Evolutionary conservation across 2,113 vertebrate genomes (phyloP), one percentile per base, ranked within the genome.

Genomic region (Gambusia affinis): DNA sequence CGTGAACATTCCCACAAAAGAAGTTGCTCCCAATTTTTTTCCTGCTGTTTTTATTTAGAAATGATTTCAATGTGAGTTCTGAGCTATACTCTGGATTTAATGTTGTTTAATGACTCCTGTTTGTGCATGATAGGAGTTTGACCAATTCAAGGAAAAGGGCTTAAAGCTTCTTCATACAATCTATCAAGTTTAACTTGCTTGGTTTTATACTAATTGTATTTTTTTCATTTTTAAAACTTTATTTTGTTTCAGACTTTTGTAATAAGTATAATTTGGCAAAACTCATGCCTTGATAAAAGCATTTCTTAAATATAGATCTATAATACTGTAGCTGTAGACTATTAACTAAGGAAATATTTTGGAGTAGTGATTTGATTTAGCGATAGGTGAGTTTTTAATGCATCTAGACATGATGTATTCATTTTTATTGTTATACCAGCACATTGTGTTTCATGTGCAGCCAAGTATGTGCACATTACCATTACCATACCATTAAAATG

Each of bases 381-480:
- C 5, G 0, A 19, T 37, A 64, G 14, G 67, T 61, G 12, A 7
- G 42, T 79, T 85, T 82, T 80, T 10, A 51, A 22, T 24, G n/a
- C 66, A 51, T 24, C 68, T 39, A 37, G 54, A 81, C 29, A 51
- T 70, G 3, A 51, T 12, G 51, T 8, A 5, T 28, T 64, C 4
- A 0, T 70, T 76, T 63, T 65, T 75, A 62, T 76, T 72, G 78
- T 73, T 83, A 82, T 67, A 62, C 83, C 76, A 60, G 69, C 72
- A 69, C 86, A 78, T 87, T 80, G 83, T 89, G 80, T 88, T 84
- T 85, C 72, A 82, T 78, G 66, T 57, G 76, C 74, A 78, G 67
- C 79, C 77, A 72, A 64, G 75, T 73, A 70, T 87, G 82, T 60
- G 12, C 70, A 44, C 14, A 37, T 37, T 37, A 10, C 64, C 75